Evolutionary conservation across 2,113 vertebrate genomes (phyloP).

Genomic region (Xerus inauris): DNA sequence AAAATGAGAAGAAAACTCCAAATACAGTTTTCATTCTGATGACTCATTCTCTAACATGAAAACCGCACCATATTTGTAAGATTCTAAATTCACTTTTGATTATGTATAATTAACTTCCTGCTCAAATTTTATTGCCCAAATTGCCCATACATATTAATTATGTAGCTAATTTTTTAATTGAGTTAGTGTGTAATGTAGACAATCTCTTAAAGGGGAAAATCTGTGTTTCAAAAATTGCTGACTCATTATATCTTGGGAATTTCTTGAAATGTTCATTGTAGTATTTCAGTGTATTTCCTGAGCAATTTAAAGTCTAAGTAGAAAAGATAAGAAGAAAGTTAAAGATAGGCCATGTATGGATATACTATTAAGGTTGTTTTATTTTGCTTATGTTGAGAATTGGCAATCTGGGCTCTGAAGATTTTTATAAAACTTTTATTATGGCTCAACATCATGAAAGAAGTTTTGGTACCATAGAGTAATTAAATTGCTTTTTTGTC

Average conservation of each 20-base stretch:
- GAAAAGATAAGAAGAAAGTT: not conserved
- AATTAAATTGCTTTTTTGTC: not conserved
- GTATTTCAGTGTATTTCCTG: not conserved
- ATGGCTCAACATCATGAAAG: not conserved
- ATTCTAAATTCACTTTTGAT: not conserved
- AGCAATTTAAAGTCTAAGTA: not conserved
- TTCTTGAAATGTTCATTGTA: not conserved
- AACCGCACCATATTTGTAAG: not conserved
- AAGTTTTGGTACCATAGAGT: not conserved
- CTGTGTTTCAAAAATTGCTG: not conserved
- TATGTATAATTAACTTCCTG: not conserved
- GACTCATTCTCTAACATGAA: not conserved
- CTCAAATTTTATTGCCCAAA: not conserved
- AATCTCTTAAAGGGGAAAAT: not conserved
- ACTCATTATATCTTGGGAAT: not conserved
- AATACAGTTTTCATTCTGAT: not conserved
- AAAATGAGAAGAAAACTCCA: not conserved
- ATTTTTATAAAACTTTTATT: not conserved
- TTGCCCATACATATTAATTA: not conserved
- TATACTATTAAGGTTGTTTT: not conserved
- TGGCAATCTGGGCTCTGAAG: not conserved
- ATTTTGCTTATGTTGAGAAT: not conserved
- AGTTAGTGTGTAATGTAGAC: not conserved
- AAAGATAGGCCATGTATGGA: not conserved
- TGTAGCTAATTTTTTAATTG: not conserved